Percentiles rank a stretch among this genome's conserved stretches.
Conservation (phyloP, 2,113 vertebrate species). For the Dicrurus megarhynchus region DNA sequence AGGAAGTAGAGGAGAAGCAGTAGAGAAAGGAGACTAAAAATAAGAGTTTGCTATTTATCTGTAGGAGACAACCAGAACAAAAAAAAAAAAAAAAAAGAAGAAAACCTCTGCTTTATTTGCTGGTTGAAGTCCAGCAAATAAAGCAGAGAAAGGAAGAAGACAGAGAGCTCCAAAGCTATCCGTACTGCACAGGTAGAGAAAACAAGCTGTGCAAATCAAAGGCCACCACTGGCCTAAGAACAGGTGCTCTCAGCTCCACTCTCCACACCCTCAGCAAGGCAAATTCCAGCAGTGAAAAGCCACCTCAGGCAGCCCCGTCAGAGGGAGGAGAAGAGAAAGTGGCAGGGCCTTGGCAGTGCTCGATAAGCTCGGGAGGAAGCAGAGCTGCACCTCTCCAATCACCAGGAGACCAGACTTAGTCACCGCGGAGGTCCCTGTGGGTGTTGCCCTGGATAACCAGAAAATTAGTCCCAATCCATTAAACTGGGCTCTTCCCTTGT, state of each 20-base stretch:
- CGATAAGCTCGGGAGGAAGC: not conserved
- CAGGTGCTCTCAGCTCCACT: not conserved
- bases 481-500: fast-evolving
- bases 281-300: not conserved
- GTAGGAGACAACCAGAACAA: not conserved
- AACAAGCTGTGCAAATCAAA: not conserved
- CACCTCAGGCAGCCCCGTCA: not conserved
- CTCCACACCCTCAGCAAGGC: not conserved
- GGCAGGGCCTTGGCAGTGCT: not conserved
- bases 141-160: not conserved
- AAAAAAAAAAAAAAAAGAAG: not conserved
- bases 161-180: not conserved
- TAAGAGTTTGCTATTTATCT: not conserved
- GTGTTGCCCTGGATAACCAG: not conserved
- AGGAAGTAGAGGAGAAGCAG: fast-evolving
- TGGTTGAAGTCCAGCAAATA: not conserved
- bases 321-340: not conserved
- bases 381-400: not conserved
- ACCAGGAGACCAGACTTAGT: not conserved
- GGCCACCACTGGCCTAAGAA: not conserved
- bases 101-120: not conserved
- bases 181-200: fast-evolving
- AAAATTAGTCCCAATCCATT: not conserved
- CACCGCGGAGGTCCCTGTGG: not conserved
- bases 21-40: not conserved